A percentile compares a stretch with the other conserved stretches of the same genome.
phyloP scores from a whole-genome alignment of 2,113 vertebrate genomes.

The Mus spicilegus region DNA sequence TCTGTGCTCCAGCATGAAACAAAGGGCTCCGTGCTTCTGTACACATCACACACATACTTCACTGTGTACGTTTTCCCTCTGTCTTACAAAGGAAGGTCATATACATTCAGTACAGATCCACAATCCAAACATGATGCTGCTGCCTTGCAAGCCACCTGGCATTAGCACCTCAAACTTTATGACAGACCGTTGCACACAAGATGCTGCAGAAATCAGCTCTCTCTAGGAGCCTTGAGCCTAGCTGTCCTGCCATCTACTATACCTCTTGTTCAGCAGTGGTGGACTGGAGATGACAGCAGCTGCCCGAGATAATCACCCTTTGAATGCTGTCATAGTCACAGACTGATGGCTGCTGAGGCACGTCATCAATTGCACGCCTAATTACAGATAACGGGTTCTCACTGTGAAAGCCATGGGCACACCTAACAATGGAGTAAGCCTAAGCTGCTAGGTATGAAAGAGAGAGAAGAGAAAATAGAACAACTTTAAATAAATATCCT shows the following conservation, averaged over 20 bases:
- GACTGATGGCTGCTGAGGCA: not conserved
- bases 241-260: not conserved
- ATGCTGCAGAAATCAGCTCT: slow-evolving; percentile 13
- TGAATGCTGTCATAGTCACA: not conserved
- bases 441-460: not conserved
- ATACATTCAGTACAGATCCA: slow-evolving; percentile 66
- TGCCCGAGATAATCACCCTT: not conserved
- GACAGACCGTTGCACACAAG: not conserved
- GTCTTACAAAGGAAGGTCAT: slow-evolving; percentile 61
- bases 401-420: not conserved
- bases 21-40: slow-evolving; percentile 66
- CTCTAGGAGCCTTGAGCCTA: not conserved
- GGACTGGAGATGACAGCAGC: slow-evolving; percentile 13
- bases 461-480: not conserved
- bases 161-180: slow-evolving; percentile 26
- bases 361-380: not conserved
- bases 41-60: slow-evolving; percentile 30
- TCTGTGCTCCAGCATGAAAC: slow-evolving; percentile 2
- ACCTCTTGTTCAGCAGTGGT: slow-evolving; percentile 6
- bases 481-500: slow-evolving; percentile 22
- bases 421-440: not conserved
- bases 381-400: not conserved
- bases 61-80: slow-evolving; percentile 60
- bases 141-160: slow-evolving; percentile 27
- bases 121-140: slow-evolving; percentile 31